Evolutionary conservation across 2,888 invertebrate species (phyloP), one percentile per base, ranked within the genome.

Genomic region (Dichetophora obliterata): DNA sequence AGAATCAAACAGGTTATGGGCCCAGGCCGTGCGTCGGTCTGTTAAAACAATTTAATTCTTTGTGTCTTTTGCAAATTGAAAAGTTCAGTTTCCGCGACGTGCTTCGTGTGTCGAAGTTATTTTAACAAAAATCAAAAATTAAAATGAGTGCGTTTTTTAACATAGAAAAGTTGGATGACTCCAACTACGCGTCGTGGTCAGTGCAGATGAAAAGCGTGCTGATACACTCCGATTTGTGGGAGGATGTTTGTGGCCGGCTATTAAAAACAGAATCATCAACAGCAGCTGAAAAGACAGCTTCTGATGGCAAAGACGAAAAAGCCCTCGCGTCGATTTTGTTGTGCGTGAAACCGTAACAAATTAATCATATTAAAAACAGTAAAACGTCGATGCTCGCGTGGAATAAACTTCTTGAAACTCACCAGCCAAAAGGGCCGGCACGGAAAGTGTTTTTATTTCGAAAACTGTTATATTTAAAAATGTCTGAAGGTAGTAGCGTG

Each of bases 151-250:
- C 65, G 37, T 34, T 65, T 22, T 70, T n/a, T 27, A 59, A 71
- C 22, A 70, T 54, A 37, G 71, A 71, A 16, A 59, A 71, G 34
- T 19, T 70, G 34, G 57, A 71, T 57, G 71, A 71, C 19, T 71
- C 37, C 16, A 71, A 71, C 37, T 71, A 71, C 14, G 71, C 16
- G n/a, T n/a, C 71, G 24, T 71, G 59, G 71, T 37, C 19, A 6
- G 6, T 71, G 14, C 71, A 71, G 11, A 71, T 71, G 71, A n/a
- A 37, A 57, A 57, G 34, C 16, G 57, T 71, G 11, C 37, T 66
- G 31, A 31, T 31, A 31, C 19, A 43, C n/a, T n/a, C 19, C 14
- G 43, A 19, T 22, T 14, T 43, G 19, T 66, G 66, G 66, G 37
- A 37, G 8, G 37, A 6, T 37, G 37, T 37, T 37, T 37, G 37